Base-by-base conservation (phyloP, 1,140 invertebrate genomes). In the Saccostrea cuccullata region DNA sequence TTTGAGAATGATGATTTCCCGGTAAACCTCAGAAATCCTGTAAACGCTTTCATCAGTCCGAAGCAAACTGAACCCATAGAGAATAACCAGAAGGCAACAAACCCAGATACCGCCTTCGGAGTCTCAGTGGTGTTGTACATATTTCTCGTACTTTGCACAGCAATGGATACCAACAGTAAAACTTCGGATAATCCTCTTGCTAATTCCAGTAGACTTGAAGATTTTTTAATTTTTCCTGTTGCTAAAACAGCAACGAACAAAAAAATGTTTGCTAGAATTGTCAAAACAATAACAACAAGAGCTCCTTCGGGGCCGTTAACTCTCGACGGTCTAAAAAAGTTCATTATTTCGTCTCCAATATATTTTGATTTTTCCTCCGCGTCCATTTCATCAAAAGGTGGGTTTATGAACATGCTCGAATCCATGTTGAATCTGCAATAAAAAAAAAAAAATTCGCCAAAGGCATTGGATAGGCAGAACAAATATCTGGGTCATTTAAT, bases 281-380 rank as follows among this genome's bases (percentile, higher is more conserved):
- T 77, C 26, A 77, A 15, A 15, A 23, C 23, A 15, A 77, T 5
- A 11, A 77, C 30, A 77, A 36, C 26, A 12, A 77, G 26, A 26
- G 70, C 12, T 26, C 23, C 23, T 77, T 77, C 30, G 2, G 70
- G 26, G 23, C 70, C 26, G 26, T 15, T 36, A 36, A 17, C 26
- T 77, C 30, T 11, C 13, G 70, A 36, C 3, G 30, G 70, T 36
- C 30, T 26, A 13, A 77, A 77, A 30, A 13, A 30, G 30, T 77
- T 30, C 70, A 77, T 77, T 30, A 77, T 77, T 17, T 77, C 70
- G 26, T 77, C 70, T 77, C 23, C 70, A 36, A 77, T 9, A 26
- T 77, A 77, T 15, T 30, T 77, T 77, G 70, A 15, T 77, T 30
- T 77, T 30, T 5, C 23, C 23, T 77, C 70, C 4, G 70, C 15